Evolutionary conservation across 2,888 invertebrate species (phyloP), one percentile per base, ranked within the genome.

Genomic region (Pycnomerus fuliginosus): DNA sequence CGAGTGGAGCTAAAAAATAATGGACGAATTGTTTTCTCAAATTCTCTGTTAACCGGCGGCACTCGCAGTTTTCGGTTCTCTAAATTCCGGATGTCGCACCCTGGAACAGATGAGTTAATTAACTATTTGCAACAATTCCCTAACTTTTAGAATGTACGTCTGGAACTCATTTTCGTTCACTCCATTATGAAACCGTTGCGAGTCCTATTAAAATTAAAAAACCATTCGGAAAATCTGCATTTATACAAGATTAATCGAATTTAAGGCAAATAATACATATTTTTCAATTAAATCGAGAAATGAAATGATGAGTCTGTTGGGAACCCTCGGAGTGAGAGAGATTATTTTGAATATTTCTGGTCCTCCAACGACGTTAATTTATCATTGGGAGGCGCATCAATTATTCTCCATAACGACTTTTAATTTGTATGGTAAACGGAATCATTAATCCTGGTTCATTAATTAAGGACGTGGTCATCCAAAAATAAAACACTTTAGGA

Each of bases 31-130:
- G 38, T 38, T 38, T 38, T 38, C 31, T 23, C 30, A 31, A 38
- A 38, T 38, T 38, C 24, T 38, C 31, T 20, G n/a, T n/a, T n/a
- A n/a, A n/a, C n/a, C n/a, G n/a, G 30, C 31, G 36, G 41, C 28
- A 20, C 45, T 38, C 34, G 30, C 45, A 43, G 42, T 50, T 46
- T 46, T 43, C 28, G 37, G 38, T 22, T 37, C 28, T 5, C 12
- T 4, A 35, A 41, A 37, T 30, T 44, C 33, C 23, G 37, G 34
- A 34, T 50, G 49, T 50, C 49, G 43, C 49, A 39, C 12, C 30
- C 49, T 43, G 49, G 45, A 50, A 50, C 49, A 39, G 49, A 50
- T 46, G 49, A 50, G 49, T 50, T 45, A 50, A 50, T 50, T 50
- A 50, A 50, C 49, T 50, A 50, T 50, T 50, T 36, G 46, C 39